phyloP scores from a whole-genome alignment of 2,888 invertebrate species.

The Danaus chrysippus region DNA sequence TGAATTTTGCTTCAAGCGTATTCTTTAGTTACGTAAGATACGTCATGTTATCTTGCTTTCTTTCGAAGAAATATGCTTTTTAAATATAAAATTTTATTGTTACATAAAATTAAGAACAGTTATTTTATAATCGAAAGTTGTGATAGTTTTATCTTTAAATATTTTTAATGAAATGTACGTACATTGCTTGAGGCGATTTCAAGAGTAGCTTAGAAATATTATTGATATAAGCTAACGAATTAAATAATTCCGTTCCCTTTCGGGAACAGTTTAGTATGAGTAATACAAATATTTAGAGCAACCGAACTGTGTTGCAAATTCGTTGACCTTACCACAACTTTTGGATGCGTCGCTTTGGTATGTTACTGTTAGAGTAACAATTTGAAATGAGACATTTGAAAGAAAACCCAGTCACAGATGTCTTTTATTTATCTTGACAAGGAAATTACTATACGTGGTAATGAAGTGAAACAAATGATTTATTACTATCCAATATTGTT shows the following conservation, averaged over 20 bases:
- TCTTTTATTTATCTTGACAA: not conserved
- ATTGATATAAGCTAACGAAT: too few species aligned
- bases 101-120: too few species aligned
- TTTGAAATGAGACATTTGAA: slow-evolving; percentile 5
- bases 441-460: not conserved
- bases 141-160: too few species aligned
- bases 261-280: slow-evolving; percentile 38
- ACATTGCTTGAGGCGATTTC: too few species aligned
- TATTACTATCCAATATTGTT: not conserved
- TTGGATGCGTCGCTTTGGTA: slow-evolving; percentile 36
- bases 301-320: slow-evolving; percentile 54
- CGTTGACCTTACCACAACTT: slow-evolving; percentile 54
- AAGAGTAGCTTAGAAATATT: too few species aligned
- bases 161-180: too few species aligned
- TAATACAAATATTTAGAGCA: slow-evolving; percentile 48
- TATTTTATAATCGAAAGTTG: too few species aligned
- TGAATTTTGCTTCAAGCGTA: slow-evolving; percentile 30
- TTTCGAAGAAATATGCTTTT: slow-evolving; percentile 22
- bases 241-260: not conserved
- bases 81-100: not conserved
- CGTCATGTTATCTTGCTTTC: slow-evolving; percentile 20
- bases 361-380: slow-evolving; percentile 4
- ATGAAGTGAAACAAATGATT: not conserved
- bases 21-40: slow-evolving; percentile 31
- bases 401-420: not conserved